Percentiles rank a stretch among this genome's conserved stretches.
Conservation (phyloP, 2,888 invertebrate species). For the Schizaphis graminum region DNA sequence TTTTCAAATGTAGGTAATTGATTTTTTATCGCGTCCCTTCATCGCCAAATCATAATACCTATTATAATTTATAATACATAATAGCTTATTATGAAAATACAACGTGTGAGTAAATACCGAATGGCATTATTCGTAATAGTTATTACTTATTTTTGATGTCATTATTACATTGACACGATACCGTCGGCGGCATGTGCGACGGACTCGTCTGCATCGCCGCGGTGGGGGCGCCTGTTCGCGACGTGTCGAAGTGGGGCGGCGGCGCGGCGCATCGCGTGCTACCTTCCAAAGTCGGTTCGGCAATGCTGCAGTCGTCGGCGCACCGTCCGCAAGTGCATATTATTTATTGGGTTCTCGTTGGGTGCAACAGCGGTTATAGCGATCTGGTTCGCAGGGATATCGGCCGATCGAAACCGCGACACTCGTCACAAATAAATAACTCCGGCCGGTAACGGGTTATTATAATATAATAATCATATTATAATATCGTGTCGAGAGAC, state of each 20-base stretch:
- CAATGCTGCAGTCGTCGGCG: conserved; percentile 40
- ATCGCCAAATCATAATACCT: too few relatives aligned
- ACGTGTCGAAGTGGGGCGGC: background rate
- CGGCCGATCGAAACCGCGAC: background rate
- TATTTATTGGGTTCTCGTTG: too few relatives aligned
- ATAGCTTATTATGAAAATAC: too few relatives aligned
- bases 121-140: too few relatives aligned
- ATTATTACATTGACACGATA: background rate
- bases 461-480: background rate
- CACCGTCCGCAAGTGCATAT: background rate
- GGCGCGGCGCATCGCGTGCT: background rate
- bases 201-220: background rate
- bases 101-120: too few relatives aligned
- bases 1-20: too few relatives aligned
- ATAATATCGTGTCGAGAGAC: background rate
- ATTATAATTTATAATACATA: too few relatives aligned
- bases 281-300: background rate
- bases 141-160: too few relatives aligned
- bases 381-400: too few relatives aligned
- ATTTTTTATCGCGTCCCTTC: too few relatives aligned
- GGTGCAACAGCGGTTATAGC: background rate
- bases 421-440: background rate
- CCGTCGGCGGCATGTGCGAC: background rate
- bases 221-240: background rate
- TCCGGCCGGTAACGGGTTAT: background rate